Evolutionary conservation across 2,797 vertebrate genomes (phyloP).

Genomic region (Phalloptychus januarius): DNA sequence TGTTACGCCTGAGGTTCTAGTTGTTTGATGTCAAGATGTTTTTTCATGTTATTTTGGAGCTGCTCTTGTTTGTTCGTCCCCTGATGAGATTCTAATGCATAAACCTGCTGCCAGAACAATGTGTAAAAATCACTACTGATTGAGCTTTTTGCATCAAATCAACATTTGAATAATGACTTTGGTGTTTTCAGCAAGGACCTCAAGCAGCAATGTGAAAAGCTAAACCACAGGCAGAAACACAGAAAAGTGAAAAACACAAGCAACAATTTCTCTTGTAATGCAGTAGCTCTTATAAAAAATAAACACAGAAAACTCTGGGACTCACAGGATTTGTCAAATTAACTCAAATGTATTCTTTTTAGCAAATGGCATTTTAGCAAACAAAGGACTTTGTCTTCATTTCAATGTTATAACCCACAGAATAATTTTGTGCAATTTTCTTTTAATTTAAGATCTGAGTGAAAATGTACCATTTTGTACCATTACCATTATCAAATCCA

Average conservation of each 20-base stretch:
- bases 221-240: constrained; percentile 2
- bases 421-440: not conserved
- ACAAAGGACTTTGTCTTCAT: not conserved
- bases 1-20: constrained; percentile 13
- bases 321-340: not conserved
- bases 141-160: constrained; percentile 19
- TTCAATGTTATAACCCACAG: not conserved
- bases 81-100: constrained; percentile 9
- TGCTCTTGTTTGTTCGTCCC: constrained; percentile 7
- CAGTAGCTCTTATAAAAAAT: constrained; percentile 1
- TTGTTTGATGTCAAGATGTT: constrained; percentile 6
- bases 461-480: not conserved
- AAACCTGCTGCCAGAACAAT: constrained; percentile 7
- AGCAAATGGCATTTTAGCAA: not conserved
- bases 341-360: not conserved
- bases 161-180: constrained; percentile 26
- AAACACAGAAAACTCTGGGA: not conserved
- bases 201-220: not conserved
- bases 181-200: constrained; percentile 20
- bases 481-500: not conserved
- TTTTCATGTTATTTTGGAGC: constrained; percentile 1
- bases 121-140: constrained; percentile 2
- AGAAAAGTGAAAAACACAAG: constrained; percentile 15
- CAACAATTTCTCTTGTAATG: constrained; percentile 33
- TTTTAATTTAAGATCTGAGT: not conserved